phyloP scores from a whole-genome alignment of 1,140 invertebrate species.

The Branchinecta lindahli region DNA sequence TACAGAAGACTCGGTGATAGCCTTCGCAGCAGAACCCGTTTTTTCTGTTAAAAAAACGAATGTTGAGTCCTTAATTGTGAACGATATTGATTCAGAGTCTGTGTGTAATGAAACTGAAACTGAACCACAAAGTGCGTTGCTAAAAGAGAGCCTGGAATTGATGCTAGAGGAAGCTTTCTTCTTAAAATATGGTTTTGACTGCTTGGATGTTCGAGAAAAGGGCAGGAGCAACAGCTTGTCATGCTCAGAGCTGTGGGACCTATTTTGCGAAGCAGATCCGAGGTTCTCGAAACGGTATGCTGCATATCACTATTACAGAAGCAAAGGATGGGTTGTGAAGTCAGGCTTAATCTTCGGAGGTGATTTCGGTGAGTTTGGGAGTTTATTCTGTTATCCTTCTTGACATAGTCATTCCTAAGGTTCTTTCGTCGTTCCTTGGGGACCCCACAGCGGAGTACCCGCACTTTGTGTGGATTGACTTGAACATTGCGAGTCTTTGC shows the following conservation, averaged over 20 bases:
- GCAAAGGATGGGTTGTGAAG: constrained; percentile 78
- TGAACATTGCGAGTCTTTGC: too few relatives aligned
- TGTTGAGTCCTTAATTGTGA: neutral
- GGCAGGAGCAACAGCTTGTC: constrained; percentile 22
- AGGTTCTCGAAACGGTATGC: constrained; percentile 58
- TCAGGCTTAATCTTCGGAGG: constrained; percentile 73
- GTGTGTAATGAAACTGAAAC: neutral
- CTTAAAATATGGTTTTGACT: constrained; percentile 52
- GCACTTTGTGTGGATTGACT: too few relatives aligned
- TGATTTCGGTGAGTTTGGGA: constrained; percentile 54
- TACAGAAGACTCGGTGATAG: neutral
- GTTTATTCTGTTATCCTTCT: neutral
- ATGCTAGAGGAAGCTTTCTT: constrained; percentile 64
- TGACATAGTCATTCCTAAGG: too few relatives aligned
- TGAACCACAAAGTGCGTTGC: neutral
- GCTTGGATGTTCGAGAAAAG: constrained; percentile 45
- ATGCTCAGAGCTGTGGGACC: neutral
- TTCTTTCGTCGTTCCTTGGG: too few relatives aligned
- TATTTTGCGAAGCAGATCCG: constrained; percentile 19
- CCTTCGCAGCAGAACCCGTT: neutral
- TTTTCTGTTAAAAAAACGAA: neutral
- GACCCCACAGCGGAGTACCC: too few relatives aligned
- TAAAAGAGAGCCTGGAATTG: constrained; percentile 43
- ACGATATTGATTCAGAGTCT: neutral
- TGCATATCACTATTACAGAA: constrained; percentile 68